Base-by-base conservation (phyloP, 2,113 vertebrate species). In the Saguinus imperator region DNA sequence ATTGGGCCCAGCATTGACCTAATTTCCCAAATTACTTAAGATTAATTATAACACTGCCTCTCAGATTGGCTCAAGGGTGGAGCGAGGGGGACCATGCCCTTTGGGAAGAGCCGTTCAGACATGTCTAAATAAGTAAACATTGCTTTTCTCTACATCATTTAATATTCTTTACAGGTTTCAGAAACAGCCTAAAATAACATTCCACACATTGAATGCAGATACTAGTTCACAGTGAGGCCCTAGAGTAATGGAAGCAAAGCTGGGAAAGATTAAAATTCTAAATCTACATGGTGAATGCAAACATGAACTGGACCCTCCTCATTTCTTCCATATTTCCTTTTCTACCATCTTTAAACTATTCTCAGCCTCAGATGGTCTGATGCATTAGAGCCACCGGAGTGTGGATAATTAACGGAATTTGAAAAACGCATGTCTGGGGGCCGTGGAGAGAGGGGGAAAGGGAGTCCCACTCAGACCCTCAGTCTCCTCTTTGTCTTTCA, bases 241-340 rank as follows among this genome's bases (percentile, higher is more conserved):
- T 18, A 1, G 6, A 12, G 29, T 8, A 8, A 40, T 45, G 61
- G 23, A 80, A 87, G n/a, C 72, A 76, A 50, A 45, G 68, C 9
- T 35, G 35, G 80, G 43, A 76, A 66, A 77, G 48, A 89, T 35
- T 37, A 87, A 61, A 58, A 66, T 1, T 58, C 37, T 76, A 73
- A 68, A 58, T 68, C 25, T 45, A 61, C 11, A 52, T 32, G 50
- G 8, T 32, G 25, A 37, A 72, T 58, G 35, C 1, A 35, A 37
- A 3, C 3, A 3, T 1, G 10, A 18, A 18, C 25, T 29, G 81
- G 35, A n/a, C 13, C 3, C 12, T 21, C 40, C 29, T 3, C n/a
- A 9, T 43, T 43, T 27, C 68, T 48, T 50, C 57, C 16, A 1
- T 57, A 4, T 18, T 45, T 88, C 21, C 48, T 48, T 40, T 61